Evolutionary conservation across 2,888 invertebrate genomes (phyloP).

Genomic region (Lysandra bellargus): DNA sequence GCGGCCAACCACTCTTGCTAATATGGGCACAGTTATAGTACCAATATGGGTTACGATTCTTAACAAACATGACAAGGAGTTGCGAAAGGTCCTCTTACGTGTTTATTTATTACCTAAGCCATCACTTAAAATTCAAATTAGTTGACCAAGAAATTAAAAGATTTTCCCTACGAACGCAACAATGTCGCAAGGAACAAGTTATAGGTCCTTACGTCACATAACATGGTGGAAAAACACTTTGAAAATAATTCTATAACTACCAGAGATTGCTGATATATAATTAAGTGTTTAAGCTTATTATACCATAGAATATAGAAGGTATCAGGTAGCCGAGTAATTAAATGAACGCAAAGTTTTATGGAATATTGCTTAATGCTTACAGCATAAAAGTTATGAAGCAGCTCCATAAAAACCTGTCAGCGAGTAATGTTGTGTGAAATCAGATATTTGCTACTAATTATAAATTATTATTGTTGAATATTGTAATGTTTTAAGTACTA

Average conservation of each 20-base stretch:
- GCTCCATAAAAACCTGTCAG: not conserved
- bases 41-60: not conserved
- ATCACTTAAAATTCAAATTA: constrained; percentile 8
- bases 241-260: constrained; percentile 64
- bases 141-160: constrained; percentile 8
- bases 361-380: not conserved
- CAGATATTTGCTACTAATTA: not conserved
- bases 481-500: no score
- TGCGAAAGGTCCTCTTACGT: not conserved
- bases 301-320: not conserved
- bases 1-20: no score
- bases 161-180: constrained; percentile 9
- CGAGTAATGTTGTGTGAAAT: not conserved
- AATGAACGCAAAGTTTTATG: not conserved
- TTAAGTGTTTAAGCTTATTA: constrained; percentile 10
- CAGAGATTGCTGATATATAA: constrained; percentile 12
- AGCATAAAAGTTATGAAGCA: not conserved
- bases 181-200: constrained; percentile 21
- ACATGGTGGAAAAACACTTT: constrained; percentile 66
- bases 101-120: not conserved
- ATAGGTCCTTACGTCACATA: constrained; percentile 17
- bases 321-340: not conserved
- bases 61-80: not conserved
- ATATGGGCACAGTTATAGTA: no score
- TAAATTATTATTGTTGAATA: no score